Percentiles rank a stretch among this genome's conserved stretches.
Evolutionary conservation across 2,888 invertebrate species (phyloP).

Genomic region (Clitarchus hookeri): DNA sequence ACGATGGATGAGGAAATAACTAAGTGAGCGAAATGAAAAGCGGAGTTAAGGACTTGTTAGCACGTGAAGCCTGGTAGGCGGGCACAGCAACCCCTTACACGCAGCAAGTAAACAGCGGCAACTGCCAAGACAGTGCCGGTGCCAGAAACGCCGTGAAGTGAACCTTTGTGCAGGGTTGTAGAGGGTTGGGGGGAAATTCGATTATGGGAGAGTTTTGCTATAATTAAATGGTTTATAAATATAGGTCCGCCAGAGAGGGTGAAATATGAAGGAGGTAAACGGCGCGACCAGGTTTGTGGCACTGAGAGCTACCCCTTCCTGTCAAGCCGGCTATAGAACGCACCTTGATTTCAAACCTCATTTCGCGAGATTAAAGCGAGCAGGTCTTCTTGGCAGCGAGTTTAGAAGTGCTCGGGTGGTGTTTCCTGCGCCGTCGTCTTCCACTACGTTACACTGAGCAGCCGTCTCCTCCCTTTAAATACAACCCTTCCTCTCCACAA

Average conservation of each 20-base stretch:
- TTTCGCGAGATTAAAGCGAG: neutral
- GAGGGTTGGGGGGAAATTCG: neutral
- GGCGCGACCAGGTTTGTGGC: neutral
- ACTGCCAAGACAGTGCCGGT: neutral
- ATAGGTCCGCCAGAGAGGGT: neutral
- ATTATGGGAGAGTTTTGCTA: neutral
- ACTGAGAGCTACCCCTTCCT: no score
- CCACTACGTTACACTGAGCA: no score
- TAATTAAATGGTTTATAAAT: conserved; percentile 4
- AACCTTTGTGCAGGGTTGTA: no score
- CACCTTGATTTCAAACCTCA: neutral
- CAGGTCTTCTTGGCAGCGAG: neutral
- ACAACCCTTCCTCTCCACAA: no score
- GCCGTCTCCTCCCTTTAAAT: no score
- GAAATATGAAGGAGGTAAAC: conserved; percentile 3
- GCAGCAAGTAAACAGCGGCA: neutral
- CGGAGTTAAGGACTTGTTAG: no score
- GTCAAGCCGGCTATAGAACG: neutral
- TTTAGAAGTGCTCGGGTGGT: no score
- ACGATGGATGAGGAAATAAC: no score
- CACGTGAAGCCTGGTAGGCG: no score
- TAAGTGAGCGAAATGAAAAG: no score
- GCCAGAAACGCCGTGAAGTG: neutral
- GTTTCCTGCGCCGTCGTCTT: no score
- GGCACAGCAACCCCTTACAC: no score